A percentile compares a stretch with the other conserved stretches of the same genome.
phyloP scores from a whole-genome alignment of 2,113 vertebrate genomes.

The Lucifuga dentata region DNA sequence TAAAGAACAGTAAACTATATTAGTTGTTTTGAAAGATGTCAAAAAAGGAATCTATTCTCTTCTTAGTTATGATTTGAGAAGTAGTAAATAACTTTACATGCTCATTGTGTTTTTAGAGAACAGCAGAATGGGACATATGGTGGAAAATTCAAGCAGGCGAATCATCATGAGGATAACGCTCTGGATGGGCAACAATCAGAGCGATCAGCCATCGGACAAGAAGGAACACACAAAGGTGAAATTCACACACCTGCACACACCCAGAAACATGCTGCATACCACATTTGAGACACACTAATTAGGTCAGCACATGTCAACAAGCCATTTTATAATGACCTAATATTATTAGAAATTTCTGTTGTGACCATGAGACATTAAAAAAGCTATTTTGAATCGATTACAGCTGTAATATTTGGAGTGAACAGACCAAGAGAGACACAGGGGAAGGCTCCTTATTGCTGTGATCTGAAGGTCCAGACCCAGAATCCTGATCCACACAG shows the following conservation, averaged over 20 bases:
- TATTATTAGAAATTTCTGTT: not conserved
- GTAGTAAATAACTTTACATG: too few species aligned
- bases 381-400: slow-evolving; percentile 23
- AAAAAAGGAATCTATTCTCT: too few species aligned
- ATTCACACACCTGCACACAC: not conserved
- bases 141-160: slow-evolving; percentile 1
- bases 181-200: not conserved
- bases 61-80: too few species aligned
- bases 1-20: too few species aligned
- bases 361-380: too few species aligned
- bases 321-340: not conserved
- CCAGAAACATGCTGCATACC: not conserved
- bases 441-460: not conserved
- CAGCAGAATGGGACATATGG: slow-evolving; percentile 24
- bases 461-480: slow-evolving; percentile 19
- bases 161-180: not conserved
- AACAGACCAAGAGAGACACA: not conserved
- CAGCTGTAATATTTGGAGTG: slow-evolving; percentile 32
- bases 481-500: not conserved
- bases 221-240: slow-evolving; percentile 51
- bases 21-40: too few species aligned
- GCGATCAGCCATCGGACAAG: slow-evolving; percentile 3
- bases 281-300: not conserved
- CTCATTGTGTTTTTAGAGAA: slow-evolving; percentile 26
- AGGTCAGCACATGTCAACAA: not conserved